Base-by-base conservation (phyloP, 2,797 vertebrate genomes). In the Lagorchestes hirsutus region DNA sequence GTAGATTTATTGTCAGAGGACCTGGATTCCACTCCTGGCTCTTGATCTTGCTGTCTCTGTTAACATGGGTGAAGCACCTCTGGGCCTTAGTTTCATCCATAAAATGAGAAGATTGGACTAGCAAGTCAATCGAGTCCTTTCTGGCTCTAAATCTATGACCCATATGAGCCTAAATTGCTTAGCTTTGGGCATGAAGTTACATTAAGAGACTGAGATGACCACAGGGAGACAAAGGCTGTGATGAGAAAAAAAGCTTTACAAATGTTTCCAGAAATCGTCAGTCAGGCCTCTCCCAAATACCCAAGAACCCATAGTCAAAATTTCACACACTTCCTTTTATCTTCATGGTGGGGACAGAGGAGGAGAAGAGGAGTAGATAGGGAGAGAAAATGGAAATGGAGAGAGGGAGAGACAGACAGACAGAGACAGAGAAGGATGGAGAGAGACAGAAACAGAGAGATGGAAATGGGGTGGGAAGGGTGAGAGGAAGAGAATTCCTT, bases 131-230 rank as follows among this genome's bases (percentile, higher is more conserved):
- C 8, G 40, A 40, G 40, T 87, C 22, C 14, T 22, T 50, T 87
- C 40, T 10, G 27, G 18, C 22, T 82, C 9, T 27, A 27, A 82
- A 82, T 46, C 40, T 46, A 50, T 46, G n/a, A 40, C 0, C 16
- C n/a, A 52, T 74, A 40, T 90, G 28, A 40, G 54, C 55, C 91
- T 40, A 57, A 29, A 54, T n/a, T 58, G 52, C 55, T 95, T 91
- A 91, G 92, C 91, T 91, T 94, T 94, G 59, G 74, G 90, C 92
- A 57, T 28, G 87, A 91, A 91, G 95, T 3, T 94, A 67, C 93
- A 91, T 54, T 91, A 92, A 90, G 56, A 94, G 90, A 90, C 58
- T 0, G 5, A 94, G 95, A 95, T 94, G 97, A 96, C 90, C 62
- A 82, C 31, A 31, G 96, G n/a, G 93, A 46, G 46, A 55, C 91